Conservation (phyloP, 2,113 vertebrate species). For the Callospermophilus lateralis region DNA sequence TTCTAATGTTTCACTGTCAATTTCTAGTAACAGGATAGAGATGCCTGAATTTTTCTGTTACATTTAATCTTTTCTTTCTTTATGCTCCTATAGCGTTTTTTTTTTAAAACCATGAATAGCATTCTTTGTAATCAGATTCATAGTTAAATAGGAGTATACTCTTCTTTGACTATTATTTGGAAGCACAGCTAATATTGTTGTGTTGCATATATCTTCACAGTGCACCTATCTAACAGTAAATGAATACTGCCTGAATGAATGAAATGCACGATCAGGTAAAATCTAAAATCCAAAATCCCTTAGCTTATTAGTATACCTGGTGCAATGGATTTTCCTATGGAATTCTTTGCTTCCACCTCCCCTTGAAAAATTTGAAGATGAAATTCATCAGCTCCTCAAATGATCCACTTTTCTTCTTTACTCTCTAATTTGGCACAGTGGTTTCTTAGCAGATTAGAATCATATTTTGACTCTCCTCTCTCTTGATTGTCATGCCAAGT, state of each 20-base stretch:
- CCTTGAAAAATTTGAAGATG: background rate
- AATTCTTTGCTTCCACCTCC: background rate
- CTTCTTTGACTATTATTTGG: background rate
- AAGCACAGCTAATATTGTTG: background rate
- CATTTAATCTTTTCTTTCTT: background rate
- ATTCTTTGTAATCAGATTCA: background rate
- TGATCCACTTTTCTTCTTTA: background rate
- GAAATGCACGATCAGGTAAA: background rate
- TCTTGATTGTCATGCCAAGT: background rate
- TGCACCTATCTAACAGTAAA: background rate
- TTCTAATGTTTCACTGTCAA: background rate
- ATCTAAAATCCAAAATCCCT: background rate
- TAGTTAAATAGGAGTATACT: background rate
- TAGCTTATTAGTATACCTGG: background rate
- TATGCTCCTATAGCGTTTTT: background rate
- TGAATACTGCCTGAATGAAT: background rate
- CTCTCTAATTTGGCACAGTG: background rate
- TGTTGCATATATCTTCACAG: background rate
- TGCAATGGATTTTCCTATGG: background rate
- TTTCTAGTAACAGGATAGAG: background rate
- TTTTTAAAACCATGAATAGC: no score
- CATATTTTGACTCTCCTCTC: background rate
- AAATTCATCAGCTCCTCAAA: background rate
- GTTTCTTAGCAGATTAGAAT: background rate
- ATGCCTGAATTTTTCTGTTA: background rate